These are phyloP conservation scores for Amphilophus citrinellus DNA, from an alignment of 2,113 vertebrate genomes.

Conservation along the genomic window DNA sequence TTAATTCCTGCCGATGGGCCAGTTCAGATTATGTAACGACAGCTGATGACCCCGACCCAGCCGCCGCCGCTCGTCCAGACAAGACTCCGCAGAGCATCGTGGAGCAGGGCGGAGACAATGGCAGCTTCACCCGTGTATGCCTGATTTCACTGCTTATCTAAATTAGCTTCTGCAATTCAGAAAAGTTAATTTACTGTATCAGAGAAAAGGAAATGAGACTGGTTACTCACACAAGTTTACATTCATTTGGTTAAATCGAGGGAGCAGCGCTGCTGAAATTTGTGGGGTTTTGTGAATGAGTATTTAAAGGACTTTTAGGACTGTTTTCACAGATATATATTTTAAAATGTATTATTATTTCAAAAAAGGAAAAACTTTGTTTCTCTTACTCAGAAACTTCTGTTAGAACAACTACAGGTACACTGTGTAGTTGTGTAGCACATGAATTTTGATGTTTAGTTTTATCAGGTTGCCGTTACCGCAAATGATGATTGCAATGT, in stretches of 20 bases:
- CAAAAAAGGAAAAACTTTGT: conserved; percentile 22
- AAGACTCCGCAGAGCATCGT: background rate
- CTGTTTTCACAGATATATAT: background rate
- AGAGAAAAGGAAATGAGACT: conserved; percentile 43
- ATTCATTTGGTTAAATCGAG: conserved; percentile 27
- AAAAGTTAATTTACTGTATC: conserved; percentile 66
- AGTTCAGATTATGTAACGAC: background rate
- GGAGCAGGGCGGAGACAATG: background rate
- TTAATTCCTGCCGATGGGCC: background rate
- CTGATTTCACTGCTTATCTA: conserved; percentile 65
- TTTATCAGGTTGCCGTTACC: background rate
- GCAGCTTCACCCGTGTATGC: background rate
- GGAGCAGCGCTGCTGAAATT: background rate
- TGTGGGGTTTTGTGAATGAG: background rate
- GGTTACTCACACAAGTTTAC: conserved; percentile 42
- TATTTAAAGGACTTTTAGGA: background rate
- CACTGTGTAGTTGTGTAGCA: background rate
- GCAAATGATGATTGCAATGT: no score
- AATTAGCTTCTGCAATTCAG: conserved; percentile 59
- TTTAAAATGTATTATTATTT: background rate
- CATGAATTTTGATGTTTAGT: background rate
- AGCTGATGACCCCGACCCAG: background rate
- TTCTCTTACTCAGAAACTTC: no score
- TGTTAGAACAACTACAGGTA: background rate
- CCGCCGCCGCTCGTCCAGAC: background rate